Percentiles rank a stretch among this genome's conserved stretches.
These are phyloP conservation scores for Adelges cooleyi DNA, from an alignment of 1,140 invertebrate genomes.

Conservation along the genomic window DNA sequence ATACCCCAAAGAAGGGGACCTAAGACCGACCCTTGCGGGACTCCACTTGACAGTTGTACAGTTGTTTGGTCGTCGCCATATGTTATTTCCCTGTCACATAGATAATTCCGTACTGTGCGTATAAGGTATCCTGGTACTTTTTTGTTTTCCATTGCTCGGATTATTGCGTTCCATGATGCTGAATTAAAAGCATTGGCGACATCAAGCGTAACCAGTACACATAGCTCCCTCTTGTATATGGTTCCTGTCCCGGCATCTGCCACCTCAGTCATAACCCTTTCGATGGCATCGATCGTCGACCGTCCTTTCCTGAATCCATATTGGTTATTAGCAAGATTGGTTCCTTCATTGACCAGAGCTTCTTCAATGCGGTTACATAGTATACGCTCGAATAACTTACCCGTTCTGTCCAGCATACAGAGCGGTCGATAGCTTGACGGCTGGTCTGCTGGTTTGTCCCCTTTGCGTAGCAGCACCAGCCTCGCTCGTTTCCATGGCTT, in stretches of 20 bases:
- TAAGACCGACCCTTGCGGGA: constrained; percentile 41
- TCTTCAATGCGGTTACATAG: not conserved
- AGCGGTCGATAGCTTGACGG: not conserved
- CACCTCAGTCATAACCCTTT: constrained; percentile 26
- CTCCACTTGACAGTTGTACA: constrained; percentile 36
- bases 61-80: not conserved
- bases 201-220: not conserved
- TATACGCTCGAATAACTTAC: not conserved
- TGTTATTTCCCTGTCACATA: not conserved
- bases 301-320: not conserved
- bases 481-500: constrained; percentile 3
- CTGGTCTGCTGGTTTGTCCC: not conserved
- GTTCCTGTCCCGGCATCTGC: not conserved
- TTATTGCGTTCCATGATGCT: not conserved
- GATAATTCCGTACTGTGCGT: not conserved
- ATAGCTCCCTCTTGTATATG: not conserved
- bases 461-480: not conserved
- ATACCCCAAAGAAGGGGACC: constrained; percentile 40
- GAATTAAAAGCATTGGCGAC: constrained; percentile 6
- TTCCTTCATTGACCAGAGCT: not conserved
- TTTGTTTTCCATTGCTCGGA: not conserved
- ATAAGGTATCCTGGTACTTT: not conserved
- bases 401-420: not conserved
- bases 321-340: no score
- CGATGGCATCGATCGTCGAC: constrained; percentile 38